Base-by-base conservation (phyloP, 2,797 vertebrate genomes). In the Enteromius argenteus region DNA sequence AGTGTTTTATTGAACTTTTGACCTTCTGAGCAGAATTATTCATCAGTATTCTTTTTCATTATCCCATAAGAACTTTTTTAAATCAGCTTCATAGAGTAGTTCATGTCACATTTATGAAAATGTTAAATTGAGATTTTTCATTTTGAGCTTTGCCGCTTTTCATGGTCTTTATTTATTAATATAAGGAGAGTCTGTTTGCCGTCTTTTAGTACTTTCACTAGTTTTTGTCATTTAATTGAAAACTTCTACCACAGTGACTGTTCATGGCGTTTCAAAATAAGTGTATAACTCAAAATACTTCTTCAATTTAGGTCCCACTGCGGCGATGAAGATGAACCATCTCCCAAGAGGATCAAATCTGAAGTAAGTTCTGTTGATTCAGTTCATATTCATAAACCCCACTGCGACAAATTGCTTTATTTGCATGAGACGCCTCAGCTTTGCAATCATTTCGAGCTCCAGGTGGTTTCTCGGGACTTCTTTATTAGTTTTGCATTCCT, bases 321-420 rank as follows among this genome's bases (percentile, higher is more conserved):
- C 89, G 97, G 97, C 83, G 97, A 98, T 89, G 92, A 96, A 92
- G 97, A 98, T 79, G 97, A 99, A 88, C 94, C 96, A 46, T 99
- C 97, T 21, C 97, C 97, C 2, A 99, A 99, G 88, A 96, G 96
- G 90, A 98, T 99, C 87, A 99, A 99, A 92, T 96, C 96, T 14
- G 98, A 99, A 96, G 98, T 98, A 94, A 77, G 66, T 35, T 44
- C 23, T 62, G 53, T 71, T 30, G 37, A 71, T 74, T 66, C 80
- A 66, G 69, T 37, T 82, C 44, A 66, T 62, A 66, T 82, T 73
- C 39, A 62, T 62, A 62, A 62, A 17, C 27, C 60, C 30, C 7
- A 6, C 58, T 39, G 42, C 6, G 17, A 72, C 53, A 82, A 46
- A 75, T 74, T 64, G 39, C 69, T 74, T 66, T 64, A 51, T 75